phyloP scores from a whole-genome alignment of 2,797 vertebrate genomes.

The Anguilla pacifica region DNA sequence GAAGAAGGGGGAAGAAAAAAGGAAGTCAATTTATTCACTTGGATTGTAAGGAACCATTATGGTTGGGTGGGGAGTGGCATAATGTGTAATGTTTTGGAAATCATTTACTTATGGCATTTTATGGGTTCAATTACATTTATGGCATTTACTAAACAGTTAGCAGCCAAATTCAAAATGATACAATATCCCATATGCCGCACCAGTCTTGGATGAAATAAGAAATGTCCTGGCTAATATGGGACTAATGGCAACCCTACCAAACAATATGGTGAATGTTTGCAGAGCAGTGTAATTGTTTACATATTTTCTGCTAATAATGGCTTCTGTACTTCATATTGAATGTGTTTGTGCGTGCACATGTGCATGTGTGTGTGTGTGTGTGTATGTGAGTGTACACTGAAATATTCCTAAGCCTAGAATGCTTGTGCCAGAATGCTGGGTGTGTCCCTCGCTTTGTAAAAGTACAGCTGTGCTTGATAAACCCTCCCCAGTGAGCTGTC shows the following conservation, averaged over 20 bases:
- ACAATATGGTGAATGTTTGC: neutral
- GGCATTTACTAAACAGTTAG: neutral
- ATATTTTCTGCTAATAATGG: neutral
- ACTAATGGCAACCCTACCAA: neutral
- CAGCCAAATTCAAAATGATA: neutral
- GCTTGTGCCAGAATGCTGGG: slow-evolving; percentile 6
- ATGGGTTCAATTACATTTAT: neutral
- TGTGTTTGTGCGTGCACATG: neutral
- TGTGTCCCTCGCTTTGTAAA: slow-evolving; percentile 6
- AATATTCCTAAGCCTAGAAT: neutral
- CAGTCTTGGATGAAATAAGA: neutral
- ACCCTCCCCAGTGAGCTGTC: neutral
- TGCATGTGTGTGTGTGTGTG: neutral
- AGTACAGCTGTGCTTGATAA: slow-evolving; percentile 13
- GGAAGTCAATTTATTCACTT: neutral
- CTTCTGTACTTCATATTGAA: neutral
- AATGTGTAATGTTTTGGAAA: neutral
- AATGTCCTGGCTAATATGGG: neutral
- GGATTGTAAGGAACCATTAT: neutral
- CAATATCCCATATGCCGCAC: neutral
- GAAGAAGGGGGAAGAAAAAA: neutral
- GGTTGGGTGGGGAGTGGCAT: neutral
- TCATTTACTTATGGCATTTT: neutral
- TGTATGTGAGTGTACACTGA: neutral
- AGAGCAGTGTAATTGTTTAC: neutral